phyloP scores from a whole-genome alignment of 2,113 vertebrate species.

The Brachypodius melanocephalos region DNA sequence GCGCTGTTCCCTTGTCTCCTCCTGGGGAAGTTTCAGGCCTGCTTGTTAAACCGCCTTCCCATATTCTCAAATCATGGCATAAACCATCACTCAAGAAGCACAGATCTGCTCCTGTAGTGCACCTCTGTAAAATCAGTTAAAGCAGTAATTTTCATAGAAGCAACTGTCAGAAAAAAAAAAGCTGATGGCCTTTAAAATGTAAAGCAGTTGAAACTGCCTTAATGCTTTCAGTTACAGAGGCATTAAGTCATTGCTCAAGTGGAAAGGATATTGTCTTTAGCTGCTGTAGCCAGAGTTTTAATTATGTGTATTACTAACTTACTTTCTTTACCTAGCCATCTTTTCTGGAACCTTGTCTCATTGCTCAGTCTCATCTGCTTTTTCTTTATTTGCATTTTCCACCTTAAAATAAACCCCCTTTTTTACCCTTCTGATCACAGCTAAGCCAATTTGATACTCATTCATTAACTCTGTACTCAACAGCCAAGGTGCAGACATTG shows the following conservation, averaged over 20 bases:
- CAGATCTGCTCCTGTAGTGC: not conserved
- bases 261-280: constrained; percentile 50
- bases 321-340: constrained; percentile 50
- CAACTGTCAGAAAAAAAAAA: not conserved
- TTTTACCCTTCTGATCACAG: not conserved
- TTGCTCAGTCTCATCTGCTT: constrained; percentile 53
- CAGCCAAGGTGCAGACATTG: not conserved
- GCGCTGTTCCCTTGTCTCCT: not conserved
- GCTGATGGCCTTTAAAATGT: not conserved
- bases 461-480: not conserved
- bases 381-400: constrained; percentile 48
- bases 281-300: not conserved
- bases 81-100: not conserved
- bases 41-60: not conserved
- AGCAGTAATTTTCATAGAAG: not conserved
- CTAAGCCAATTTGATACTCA: not conserved
- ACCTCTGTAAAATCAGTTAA: not conserved
- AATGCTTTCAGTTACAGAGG: not conserved
- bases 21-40: not conserved
- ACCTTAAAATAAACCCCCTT: not conserved
- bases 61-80: not conserved
- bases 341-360: constrained; percentile 40
- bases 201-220: not conserved
- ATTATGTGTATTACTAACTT: constrained; percentile 28
- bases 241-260: not conserved